These are phyloP conservation scores for Dynastes grantii DNA, from an alignment of 2,888 invertebrate species.

Conservation along the genomic window DNA sequence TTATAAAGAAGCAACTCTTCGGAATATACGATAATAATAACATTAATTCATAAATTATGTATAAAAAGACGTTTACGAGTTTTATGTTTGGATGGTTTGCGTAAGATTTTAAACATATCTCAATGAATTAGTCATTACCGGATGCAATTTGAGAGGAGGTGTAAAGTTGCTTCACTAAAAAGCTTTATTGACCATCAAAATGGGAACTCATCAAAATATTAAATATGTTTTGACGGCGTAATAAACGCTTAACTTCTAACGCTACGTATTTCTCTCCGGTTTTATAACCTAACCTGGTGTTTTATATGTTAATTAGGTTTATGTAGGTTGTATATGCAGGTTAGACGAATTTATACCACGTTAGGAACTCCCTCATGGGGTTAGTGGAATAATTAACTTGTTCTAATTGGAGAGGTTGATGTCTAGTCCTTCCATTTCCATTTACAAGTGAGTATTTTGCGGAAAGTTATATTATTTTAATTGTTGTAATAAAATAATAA, in stretches of 20 bases:
- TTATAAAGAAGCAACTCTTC: too few species aligned
- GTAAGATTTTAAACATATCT: too few species aligned
- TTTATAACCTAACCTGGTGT: neutral
- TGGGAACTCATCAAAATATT: neutral
- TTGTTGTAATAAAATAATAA: too few species aligned
- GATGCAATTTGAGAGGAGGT: neutral
- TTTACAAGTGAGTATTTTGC: neutral
- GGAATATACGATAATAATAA: too few species aligned
- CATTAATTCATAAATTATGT: too few species aligned
- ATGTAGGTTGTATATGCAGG: neutral
- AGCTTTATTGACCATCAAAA: neutral
- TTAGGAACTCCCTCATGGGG: neutral
- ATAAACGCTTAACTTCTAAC: neutral
- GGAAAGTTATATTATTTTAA: too few species aligned
- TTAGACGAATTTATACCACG: neutral
- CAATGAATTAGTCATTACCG: neutral
- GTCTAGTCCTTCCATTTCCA: neutral
- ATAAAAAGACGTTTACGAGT: too few species aligned
- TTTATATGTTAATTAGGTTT: conserved; percentile 15
- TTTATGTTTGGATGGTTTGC: too few species aligned
- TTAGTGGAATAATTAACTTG: neutral
- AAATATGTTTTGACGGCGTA: neutral
- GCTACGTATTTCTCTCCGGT: neutral
- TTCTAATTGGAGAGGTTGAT: neutral
- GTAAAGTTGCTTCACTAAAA: neutral